Conservation (phyloP, 2,113 vertebrate species). For the Lota lota region DNA sequence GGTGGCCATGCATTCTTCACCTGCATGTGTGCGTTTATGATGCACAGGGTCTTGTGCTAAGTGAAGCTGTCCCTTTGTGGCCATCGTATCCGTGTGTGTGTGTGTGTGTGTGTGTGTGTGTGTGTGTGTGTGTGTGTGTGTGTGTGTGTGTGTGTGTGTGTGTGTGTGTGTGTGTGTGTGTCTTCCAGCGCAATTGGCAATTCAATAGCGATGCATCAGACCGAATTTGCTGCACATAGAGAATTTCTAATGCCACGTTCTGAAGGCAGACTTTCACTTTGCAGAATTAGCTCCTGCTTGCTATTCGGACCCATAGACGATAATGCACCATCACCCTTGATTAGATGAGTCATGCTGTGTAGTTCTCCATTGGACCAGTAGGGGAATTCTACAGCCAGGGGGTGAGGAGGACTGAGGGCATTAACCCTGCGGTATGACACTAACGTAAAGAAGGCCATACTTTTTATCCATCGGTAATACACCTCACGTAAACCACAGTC, state of each 20-base stretch:
- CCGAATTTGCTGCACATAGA: constrained; percentile 37
- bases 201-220: constrained; percentile 48
- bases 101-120: constrained; percentile 14
- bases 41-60: neutral
- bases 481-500: too few species aligned
- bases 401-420: neutral
- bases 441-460: neutral
- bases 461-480: too few species aligned
- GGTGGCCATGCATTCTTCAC: constrained; percentile 1
- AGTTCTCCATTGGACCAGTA: constrained; percentile 35
- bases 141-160: constrained; percentile 26
- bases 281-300: too few species aligned
- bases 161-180: constrained; percentile 7
- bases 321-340: constrained; percentile 24
- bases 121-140: constrained; percentile 26
- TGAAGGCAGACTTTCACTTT: constrained; percentile 16
- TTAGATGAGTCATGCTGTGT: constrained; percentile 42
- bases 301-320: too few species aligned
- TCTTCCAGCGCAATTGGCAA: constrained; percentile 45
- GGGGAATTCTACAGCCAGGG: constrained; percentile 31
- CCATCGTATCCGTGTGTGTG: too few species aligned
- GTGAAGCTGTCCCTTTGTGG: too few species aligned
- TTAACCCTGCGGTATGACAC: constrained; percentile 8
- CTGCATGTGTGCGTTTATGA: constrained; percentile 14
- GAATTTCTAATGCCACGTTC: constrained; percentile 28